Conservation (phyloP, 2,113 vertebrate species). For the Coturnix japonica region DNA sequence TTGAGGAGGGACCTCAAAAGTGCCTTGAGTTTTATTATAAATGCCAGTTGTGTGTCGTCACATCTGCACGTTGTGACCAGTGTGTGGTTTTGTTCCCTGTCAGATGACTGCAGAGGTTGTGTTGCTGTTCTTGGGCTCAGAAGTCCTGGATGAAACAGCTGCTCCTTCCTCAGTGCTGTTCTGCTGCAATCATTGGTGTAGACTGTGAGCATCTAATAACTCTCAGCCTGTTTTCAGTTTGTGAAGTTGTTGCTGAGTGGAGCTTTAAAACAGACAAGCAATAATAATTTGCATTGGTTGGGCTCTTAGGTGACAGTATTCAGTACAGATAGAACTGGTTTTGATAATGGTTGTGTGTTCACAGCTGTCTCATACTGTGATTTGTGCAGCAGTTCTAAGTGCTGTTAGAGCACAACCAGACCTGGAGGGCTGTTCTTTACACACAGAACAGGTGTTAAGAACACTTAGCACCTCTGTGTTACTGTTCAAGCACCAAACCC, state of each 20-base stretch:
- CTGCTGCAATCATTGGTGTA: rapidly evolving
- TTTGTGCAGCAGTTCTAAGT: background rate
- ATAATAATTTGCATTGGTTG: background rate
- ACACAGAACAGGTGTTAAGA: too few relatives aligned
- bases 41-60: background rate
- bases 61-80: background rate
- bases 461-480: background rate
- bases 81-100: background rate
- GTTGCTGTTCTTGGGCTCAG: background rate
- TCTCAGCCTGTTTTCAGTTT: background rate
- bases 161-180: background rate
- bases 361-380: rapidly evolving
- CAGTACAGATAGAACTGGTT: background rate
- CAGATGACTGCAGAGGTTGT: background rate
- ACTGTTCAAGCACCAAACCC: rapidly evolving
- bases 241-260: background rate
- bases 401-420: background rate
- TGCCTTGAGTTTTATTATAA: background rate
- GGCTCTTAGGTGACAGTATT: background rate
- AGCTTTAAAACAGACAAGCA: background rate
- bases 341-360: rapidly evolving
- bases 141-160: rapidly evolving
- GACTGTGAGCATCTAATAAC: background rate
- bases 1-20: background rate
- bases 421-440: rapidly evolving